Conservation (phyloP, 2,888 invertebrate genomes). For the Aproaerema taeniolella region DNA sequence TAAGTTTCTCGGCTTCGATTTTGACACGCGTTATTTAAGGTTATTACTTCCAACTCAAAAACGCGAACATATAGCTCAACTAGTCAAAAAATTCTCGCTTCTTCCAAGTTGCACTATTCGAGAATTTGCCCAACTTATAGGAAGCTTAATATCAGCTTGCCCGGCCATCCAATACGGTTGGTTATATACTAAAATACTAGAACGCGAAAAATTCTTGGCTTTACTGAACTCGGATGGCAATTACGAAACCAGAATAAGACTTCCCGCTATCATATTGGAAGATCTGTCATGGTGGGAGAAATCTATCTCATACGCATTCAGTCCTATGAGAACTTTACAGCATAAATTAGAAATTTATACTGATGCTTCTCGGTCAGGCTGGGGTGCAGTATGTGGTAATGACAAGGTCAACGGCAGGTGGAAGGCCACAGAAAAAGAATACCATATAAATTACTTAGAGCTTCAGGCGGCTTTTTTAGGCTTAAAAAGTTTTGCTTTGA, state of each 20-base stretch:
- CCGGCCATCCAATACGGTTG: no score
- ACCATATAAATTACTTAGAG: constrained; percentile 1
- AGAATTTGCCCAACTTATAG: no score
- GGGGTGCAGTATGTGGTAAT: neutral
- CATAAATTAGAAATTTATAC: neutral
- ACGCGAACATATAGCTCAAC: no score
- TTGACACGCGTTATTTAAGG: no score
- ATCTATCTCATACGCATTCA: neutral
- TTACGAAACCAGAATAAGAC: neutral
- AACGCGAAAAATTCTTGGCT: no score
- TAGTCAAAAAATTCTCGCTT: no score
- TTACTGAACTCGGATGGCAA: no score
- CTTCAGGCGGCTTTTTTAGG: neutral
- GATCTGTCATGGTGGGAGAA: neutral
- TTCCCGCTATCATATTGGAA: neutral
- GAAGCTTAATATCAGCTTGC: no score
- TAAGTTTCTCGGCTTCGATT: no score
- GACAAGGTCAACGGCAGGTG: neutral
- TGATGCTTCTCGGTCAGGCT: neutral
- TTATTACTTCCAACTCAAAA: no score
- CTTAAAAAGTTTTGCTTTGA: neutral
- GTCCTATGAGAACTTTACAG: neutral
- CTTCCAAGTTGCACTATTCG: no score
- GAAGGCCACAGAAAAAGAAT: neutral
- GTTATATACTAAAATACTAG: no score